Percentiles rank a stretch among this genome's conserved stretches.
These are phyloP conservation scores for Patiria pectinifera DNA, from an alignment of 53 echinoderm and acorn worm species.

Conservation along the genomic window DNA sequence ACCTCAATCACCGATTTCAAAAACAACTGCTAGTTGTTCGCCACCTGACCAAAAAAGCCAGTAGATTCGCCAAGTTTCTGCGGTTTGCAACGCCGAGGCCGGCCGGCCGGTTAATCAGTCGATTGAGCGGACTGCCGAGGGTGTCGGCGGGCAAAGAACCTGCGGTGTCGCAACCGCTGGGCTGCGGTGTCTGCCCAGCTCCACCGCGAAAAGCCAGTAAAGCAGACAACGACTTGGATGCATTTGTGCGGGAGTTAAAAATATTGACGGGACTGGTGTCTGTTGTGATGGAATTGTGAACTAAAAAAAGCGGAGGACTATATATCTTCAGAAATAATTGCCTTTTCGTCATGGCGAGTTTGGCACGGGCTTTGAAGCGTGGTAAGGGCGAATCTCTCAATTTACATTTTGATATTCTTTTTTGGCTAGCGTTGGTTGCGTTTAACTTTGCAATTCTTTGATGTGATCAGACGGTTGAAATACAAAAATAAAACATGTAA, in stretches of 20 bases:
- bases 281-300: no score
- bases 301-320: no score
- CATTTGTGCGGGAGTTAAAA: neutral
- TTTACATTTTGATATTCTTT: no score
- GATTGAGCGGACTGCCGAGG: neutral
- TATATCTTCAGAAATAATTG: no score
- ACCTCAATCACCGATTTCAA: neutral
- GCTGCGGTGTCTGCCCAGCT: slow-evolving; percentile 3
- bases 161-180: neutral
- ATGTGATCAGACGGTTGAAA: no score
- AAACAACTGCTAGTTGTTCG: neutral
- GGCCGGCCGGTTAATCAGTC: neutral
- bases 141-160: neutral
- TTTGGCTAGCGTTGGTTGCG: no score
- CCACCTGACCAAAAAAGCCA: neutral
- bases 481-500: no score
- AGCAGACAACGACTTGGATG: neutral
- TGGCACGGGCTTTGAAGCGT: no score
- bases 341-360: no score
- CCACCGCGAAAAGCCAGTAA: neutral
- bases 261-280: no score
- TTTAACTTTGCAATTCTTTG: no score
- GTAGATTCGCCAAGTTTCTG: neutral
- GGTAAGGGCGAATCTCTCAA: no score
- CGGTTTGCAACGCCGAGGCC: neutral